Evolutionary conservation across 2,888 invertebrate genomes (phyloP).

Genomic region (Anorthoa munda): DNA sequence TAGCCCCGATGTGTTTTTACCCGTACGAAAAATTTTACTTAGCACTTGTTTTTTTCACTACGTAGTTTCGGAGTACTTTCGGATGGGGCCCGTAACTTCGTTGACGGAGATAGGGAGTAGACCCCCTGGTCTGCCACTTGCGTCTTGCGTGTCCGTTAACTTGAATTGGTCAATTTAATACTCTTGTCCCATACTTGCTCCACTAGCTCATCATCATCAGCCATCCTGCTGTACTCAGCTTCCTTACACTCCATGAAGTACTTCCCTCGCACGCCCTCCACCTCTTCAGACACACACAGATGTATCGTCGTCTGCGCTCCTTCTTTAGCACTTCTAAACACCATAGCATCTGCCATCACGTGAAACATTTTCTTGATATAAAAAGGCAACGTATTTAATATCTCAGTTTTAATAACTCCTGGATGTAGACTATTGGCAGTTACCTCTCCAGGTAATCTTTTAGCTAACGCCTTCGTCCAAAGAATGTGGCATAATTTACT

Average conservation of each 20-base stretch:
- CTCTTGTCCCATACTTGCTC: constrained; percentile 94
- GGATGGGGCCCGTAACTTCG: too few relatives aligned
- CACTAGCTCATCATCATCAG: constrained; percentile 92
- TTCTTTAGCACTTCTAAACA: constrained; percentile 93
- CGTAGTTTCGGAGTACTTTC: too few relatives aligned
- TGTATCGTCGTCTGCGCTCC: constrained; percentile 95
- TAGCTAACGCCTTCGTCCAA: constrained; percentile 84
- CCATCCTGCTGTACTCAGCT: constrained; percentile 86
- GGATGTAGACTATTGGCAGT: constrained; percentile 96
- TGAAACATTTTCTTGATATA: constrained; percentile 85
- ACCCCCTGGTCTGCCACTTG: too few relatives aligned
- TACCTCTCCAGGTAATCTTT: constrained; percentile 88
- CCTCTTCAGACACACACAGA: constrained; percentile 93
- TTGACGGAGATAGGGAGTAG: too few relatives aligned
- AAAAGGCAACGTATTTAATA: constrained; percentile 92
- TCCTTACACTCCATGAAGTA: constrained; percentile 95
- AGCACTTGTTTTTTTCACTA: too few relatives aligned
- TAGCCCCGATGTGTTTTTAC: too few relatives aligned
- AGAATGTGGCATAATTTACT: constrained; percentile 85
- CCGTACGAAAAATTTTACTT: too few relatives aligned
- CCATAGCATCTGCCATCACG: constrained; percentile 87
- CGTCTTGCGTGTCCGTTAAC: too few relatives aligned
- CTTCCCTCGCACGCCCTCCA: constrained; percentile 93
- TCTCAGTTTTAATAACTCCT: constrained; percentile 95
- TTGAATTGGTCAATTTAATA: constrained; percentile 63